Evolutionary conservation across 2,797 vertebrate species (phyloP), one percentile per base, ranked within the genome.

Genomic region (Ciconia nigra): DNA sequence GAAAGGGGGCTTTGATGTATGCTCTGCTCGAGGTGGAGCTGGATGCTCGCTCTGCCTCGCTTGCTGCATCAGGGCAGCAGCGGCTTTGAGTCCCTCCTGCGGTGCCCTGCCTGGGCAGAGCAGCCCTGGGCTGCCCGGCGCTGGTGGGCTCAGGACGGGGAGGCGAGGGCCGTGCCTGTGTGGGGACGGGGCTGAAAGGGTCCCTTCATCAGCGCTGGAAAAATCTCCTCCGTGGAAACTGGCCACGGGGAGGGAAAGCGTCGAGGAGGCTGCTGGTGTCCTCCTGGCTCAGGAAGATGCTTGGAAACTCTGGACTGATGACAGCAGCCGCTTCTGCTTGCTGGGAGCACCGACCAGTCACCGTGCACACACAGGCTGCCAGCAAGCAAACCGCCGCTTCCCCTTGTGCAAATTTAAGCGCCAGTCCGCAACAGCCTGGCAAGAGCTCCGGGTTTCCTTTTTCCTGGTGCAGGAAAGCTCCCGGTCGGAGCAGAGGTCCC

Each of bases 321-420:
- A 7, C 70, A 85, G 51, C 63, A 21, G 57, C 51, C 7, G 0
- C 66, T 80, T 21, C 55, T 29, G 11, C 42, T 37, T 2, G 33
- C 37, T 59, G 86, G 77, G 44, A 58, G 51, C 26, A 1, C 21
- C 9, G 5, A 8, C 6, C 37, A 7, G 26, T 57, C 13, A 8
- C 61, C 15, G 1, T 1, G 44, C 2, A 2, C 11, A 1, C 7
- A 0, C 41, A 11, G 31, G 37, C 78, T 42, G 71, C 52, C 37
- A 35, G 44, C 21, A 7, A 37, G 37, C 13, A 8, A 33, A 49
- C 44, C 4, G 3, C 66, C 1, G 29, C 81, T 49, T 7, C 9
- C 8, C 42, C n/a, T 19, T 9, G 24, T 7, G 70, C 19, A 4
- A 33, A 61, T 8, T 4, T 1, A 10, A 49, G 33, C 3, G 2